Conservation (phyloP, 2,113 vertebrate genomes). For the Zapornia atra region DNA sequence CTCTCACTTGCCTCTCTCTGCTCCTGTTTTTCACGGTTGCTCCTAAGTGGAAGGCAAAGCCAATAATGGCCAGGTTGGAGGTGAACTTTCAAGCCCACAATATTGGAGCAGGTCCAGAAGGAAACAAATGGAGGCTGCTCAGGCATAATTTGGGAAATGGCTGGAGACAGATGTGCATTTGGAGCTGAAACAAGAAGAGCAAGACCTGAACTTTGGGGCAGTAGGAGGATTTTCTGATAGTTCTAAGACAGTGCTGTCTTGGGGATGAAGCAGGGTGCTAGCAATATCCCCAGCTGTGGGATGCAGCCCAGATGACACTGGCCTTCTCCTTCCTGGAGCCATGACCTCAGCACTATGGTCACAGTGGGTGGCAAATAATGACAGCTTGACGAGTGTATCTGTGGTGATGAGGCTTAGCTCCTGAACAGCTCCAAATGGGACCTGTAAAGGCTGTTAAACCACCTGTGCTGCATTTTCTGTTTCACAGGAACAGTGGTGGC, state of each 20-base stretch:
- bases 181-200: neutral
- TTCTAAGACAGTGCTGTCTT: neutral
- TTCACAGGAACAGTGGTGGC: neutral
- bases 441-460: slow-evolving; percentile 44
- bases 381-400: slow-evolving; percentile 50
- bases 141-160: neutral
- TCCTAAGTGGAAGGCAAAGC: slow-evolving; percentile 13
- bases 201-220: neutral
- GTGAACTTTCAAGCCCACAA: slow-evolving; percentile 23
- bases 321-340: neutral
- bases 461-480: slow-evolving; percentile 43
- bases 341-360: neutral
- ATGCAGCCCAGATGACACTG: neutral
- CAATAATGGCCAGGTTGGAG: neutral
- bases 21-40: slow-evolving; percentile 4
- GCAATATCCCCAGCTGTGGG: neutral
- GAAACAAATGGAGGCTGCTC: neutral
- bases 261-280: neutral
- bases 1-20: neutral
- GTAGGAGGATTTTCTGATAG: neutral
- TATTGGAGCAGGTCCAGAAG: slow-evolving; percentile 13
- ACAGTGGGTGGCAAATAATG: neutral
- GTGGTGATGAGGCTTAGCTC: slow-evolving; percentile 3
- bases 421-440: slow-evolving; percentile 14
- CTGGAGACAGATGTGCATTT: neutral